Evolutionary conservation across 2,797 vertebrate genomes (phyloP), one percentile per base, ranked within the genome.

Genomic region (Lindbergichthys nudifrons): DNA sequence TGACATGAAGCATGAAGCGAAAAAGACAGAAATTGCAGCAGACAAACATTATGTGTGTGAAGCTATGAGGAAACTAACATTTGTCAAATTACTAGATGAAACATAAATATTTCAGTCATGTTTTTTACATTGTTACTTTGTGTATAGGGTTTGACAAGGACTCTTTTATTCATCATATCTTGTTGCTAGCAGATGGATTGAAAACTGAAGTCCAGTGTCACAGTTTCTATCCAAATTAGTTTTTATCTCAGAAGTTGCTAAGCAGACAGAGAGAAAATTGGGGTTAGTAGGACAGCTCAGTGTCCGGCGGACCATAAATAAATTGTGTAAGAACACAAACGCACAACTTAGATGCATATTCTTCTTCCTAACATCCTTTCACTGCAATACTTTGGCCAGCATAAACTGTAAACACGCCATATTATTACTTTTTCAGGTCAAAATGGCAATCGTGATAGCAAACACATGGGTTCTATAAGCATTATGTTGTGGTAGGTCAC

Each of bases 301-400:
- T 21, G 41, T 59, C 6, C 39, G 48, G 15, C 50, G 32, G 47
- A 67, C 23, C 18, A 14, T 19, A 21, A 48, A 62, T 39, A 69
- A 36, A 26, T 14, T 54, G 53, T 60, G 21, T 10, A 36, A 36
- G 8, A 57, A 70, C 36, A 54, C 47, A 48, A 14, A 53, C 41
- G 4, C 8, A 43, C n/a, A 57, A 42, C n/a, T 43, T 60, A 47
- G 30, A 47, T 3, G 58, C 2, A 36, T 23, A n/a, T 54, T 64
- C 21, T 66, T 47, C n/a, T 59, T 65, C 16, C 32, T 63, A 50
- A 52, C 12, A 47, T 36, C 52, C 18, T 63, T 63, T 56, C 13
- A 56, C 26, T 21, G 7, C 21, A 41, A 9, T 5, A 43, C 48
- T 5, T 70, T 12, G 19, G n/a, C 19, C 61, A 16, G 36, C 10